phyloP scores from a whole-genome alignment of 2,113 vertebrate genomes.

The Pongo pygmaeus region DNA sequence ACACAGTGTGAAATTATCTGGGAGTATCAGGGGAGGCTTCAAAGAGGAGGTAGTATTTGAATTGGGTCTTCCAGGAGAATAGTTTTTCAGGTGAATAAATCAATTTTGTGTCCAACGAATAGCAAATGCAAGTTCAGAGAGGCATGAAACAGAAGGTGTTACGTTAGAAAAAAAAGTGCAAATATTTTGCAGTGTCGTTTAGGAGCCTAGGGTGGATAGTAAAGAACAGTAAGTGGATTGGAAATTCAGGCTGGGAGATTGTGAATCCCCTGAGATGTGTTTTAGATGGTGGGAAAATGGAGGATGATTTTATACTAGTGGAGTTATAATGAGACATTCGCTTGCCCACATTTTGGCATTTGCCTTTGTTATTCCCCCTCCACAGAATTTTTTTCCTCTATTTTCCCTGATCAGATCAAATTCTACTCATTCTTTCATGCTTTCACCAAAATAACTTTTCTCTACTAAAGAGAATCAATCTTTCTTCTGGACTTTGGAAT shows the following conservation, averaged over 20 bases:
- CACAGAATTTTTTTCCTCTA: background rate
- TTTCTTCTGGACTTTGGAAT: slow-evolving; percentile 19
- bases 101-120: background rate
- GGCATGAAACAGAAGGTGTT: background rate
- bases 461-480: background rate
- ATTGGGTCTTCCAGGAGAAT: background rate
- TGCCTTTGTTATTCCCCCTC: background rate
- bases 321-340: background rate
- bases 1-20: background rate
- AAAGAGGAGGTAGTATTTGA: background rate
- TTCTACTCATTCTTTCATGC: background rate
- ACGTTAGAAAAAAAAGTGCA: background rate
- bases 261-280: background rate
- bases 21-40: background rate
- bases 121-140: background rate
- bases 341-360: background rate
- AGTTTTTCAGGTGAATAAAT: background rate
- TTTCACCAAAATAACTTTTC: background rate
- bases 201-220: background rate
- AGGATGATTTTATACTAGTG: background rate
- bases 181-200: background rate
- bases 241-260: background rate
- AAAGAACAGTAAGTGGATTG: background rate
- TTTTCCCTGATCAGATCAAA: background rate
- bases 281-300: background rate